Evolutionary conservation across 2,888 invertebrate species (phyloP), one percentile per base, ranked within the genome.

Genomic region (Leucoma salicis): DNA sequence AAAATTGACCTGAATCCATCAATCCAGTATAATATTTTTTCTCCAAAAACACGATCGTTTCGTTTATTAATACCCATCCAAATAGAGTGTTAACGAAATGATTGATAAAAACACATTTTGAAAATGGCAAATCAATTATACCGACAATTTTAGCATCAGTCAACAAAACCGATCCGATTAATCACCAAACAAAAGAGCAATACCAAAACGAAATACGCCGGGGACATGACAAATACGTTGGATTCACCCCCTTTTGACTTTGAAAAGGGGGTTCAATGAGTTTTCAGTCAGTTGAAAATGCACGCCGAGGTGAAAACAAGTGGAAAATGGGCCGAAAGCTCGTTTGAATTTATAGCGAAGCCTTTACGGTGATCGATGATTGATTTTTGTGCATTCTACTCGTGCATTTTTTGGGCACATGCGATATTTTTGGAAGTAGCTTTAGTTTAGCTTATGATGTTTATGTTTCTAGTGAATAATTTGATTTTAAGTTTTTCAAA

Each of bases 301-400:
- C 63, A 54, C 57, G 59, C 62, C 51, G 72, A 81, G 82, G 83
- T 83, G 84, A 79, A 83, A 80, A 79, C 76, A 72, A 70, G 71
- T 76, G 82, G 82, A 81, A 83, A 83, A 83, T 80, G 72, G 73
- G 57, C 60, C 62, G 71, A 66, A 67, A 66, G 61, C 66, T 53
- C 57, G 55, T 49, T 52, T 49, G 60, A 64, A 82, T 82, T 82
- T 82, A 83, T 81, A 68, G 78, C 77, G 50, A 4, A 42, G 68
- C 68, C 65, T 75, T 71, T 74, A 72, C 72, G 53, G 55, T 58
- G 56, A 50, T 53, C 49, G 52, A 69, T 78, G 82, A 81, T 82
- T 81, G 82, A 83, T 83, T 78, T 69, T 49, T 47, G 47, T 49
- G 49, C 53, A 42, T 29, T 60, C 65, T 61, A 53, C 50, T 60